Evolutionary conservation across 2,113 vertebrate species (phyloP).

Genomic region (Thunnus maccoyii): DNA sequence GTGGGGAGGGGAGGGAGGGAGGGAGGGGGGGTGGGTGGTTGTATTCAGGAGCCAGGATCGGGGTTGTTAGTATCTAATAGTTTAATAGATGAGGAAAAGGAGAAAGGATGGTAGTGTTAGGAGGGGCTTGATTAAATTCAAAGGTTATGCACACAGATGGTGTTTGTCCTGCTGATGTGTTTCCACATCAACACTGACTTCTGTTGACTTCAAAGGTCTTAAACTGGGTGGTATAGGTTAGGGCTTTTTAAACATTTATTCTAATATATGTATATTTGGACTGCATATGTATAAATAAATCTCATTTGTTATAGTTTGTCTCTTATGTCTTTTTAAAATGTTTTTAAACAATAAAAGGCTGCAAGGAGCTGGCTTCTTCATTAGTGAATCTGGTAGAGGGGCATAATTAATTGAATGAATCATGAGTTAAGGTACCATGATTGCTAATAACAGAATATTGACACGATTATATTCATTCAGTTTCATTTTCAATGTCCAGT

Average conservation of each 20-base stretch:
- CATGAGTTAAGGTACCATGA: neutral
- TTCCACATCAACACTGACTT: constrained; percentile 62
- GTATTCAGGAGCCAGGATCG: constrained; percentile 42
- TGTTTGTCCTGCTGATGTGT: constrained; percentile 64
- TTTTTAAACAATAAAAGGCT: neutral
- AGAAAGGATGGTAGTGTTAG: constrained; percentile 35
- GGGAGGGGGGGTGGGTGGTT: constrained; percentile 34
- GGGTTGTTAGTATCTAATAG: constrained; percentile 64
- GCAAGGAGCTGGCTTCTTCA: neutral
- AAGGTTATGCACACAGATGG: constrained; percentile 62
- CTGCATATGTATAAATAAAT: constrained; percentile 79
- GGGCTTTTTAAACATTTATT: constrained; percentile 74
- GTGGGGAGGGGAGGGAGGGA: neutral
- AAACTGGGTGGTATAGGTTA: constrained; percentile 69
- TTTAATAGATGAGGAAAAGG: constrained; percentile 59
- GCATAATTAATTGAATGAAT: neutral
- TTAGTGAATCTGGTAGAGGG: constrained; percentile 1
- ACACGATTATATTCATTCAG: neutral
- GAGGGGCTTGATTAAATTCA: constrained; percentile 65
- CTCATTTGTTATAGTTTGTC: constrained; percentile 71
- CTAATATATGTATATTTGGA: constrained; percentile 82
- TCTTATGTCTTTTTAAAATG: constrained; percentile 29
- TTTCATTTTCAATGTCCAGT: constrained; percentile 6
- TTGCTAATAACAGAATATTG: constrained; percentile 5
- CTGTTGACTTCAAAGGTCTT: constrained; percentile 63